Evolutionary conservation across 2,797 vertebrate genomes (phyloP).

Genomic region (Huso huso): DNA sequence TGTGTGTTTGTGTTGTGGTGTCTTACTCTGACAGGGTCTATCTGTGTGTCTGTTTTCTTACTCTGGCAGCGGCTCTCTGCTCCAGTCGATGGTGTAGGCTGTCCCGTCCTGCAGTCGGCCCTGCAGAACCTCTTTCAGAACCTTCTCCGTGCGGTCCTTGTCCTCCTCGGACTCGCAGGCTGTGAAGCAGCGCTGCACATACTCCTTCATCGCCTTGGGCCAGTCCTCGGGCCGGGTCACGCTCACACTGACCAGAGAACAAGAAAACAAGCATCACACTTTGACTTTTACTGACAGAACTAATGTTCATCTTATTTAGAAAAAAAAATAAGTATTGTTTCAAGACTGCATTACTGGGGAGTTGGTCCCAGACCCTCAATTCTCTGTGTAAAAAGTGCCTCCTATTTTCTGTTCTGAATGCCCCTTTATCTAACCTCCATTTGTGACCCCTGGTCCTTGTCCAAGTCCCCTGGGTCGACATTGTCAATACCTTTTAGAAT

Average conservation of each 20-base stretch:
- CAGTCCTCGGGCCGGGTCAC: constrained; percentile 75
- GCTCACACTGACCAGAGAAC: constrained; percentile 22
- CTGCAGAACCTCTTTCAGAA: constrained; percentile 84
- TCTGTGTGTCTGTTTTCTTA: constrained; percentile 36
- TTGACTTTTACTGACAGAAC: too few relatives aligned
- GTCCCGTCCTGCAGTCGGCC: constrained; percentile 83
- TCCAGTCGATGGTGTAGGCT: constrained; percentile 89
- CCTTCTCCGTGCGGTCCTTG: constrained; percentile 85
- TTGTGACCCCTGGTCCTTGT: too few relatives aligned
- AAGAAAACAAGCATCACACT: background rate
- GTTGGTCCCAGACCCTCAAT: too few relatives aligned
- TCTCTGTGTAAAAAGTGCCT: too few relatives aligned
- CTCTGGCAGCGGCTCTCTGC: constrained; percentile 79
- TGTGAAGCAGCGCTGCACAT: constrained; percentile 86
- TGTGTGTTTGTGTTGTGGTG: background rate
- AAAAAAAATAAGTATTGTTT: background rate
- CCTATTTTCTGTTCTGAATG: too few relatives aligned
- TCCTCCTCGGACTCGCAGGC: constrained; percentile 86
- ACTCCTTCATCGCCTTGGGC: constrained; percentile 90
- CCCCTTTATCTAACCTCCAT: too few relatives aligned
- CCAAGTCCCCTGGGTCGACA: too few relatives aligned
- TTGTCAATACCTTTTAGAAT: too few relatives aligned
- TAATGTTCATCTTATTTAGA: too few relatives aligned
- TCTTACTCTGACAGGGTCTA: background rate
- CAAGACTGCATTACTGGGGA: too few relatives aligned